phyloP scores from a whole-genome alignment of 2,113 vertebrate species.

The Apodemus speciosus region DNA sequence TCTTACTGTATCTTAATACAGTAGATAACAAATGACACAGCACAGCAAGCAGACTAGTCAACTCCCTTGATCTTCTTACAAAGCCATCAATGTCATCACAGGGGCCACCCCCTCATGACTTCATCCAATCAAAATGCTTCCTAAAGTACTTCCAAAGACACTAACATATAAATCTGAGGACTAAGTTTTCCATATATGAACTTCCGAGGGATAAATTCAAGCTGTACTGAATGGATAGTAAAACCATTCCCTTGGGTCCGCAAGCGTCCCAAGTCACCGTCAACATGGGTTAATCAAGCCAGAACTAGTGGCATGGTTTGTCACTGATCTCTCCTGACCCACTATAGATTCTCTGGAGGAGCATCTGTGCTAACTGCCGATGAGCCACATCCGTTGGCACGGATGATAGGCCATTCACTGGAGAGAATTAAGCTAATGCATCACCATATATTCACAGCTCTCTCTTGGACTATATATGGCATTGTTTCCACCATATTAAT shows the following conservation, averaged over 20 bases:
- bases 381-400: constrained; percentile 2
- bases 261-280: neutral
- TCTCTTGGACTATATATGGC: neutral
- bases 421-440: constrained; percentile 54
- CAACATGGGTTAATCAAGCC: neutral
- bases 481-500: constrained; percentile 64
- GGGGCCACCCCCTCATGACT: neutral
- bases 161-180: neutral
- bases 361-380: constrained; percentile 3
- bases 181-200: neutral
- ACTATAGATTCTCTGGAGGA: constrained; percentile 19
- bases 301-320: neutral
- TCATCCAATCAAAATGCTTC: neutral
- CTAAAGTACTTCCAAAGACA: neutral
- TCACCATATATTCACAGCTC: constrained; percentile 46
- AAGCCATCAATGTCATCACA: neutral
- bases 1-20: neutral
- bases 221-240: neutral
- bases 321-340: neutral
- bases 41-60: neutral
- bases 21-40: neutral
- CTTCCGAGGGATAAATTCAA: neutral
- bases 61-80: neutral
- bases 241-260: neutral
- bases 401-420: constrained; percentile 23